phyloP scores from a whole-genome alignment of 2,113 vertebrate genomes.

The Petrocephalus microphthalmus region DNA sequence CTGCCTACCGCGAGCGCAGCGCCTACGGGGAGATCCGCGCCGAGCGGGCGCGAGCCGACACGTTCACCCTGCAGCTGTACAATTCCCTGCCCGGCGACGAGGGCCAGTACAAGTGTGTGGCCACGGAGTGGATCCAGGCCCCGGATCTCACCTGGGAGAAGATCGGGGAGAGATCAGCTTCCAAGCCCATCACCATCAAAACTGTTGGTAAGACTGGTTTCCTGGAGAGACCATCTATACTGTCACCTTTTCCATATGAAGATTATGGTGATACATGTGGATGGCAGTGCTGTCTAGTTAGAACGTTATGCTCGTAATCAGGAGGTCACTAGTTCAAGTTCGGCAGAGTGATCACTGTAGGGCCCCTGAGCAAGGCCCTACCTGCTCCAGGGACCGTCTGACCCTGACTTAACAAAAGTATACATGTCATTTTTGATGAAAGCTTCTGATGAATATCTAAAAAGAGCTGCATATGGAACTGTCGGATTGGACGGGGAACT shows the following conservation, averaged over 20 bases:
- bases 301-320: neutral
- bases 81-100: slow-evolving; percentile 78
- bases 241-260: neutral
- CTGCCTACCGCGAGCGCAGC: slow-evolving; percentile 74
- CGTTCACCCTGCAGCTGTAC: slow-evolving; percentile 77
- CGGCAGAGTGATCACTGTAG: neutral
- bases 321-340: neutral
- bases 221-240: neutral
- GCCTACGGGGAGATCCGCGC: slow-evolving; percentile 77
- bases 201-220: slow-evolving; percentile 75
- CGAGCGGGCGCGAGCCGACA: slow-evolving; percentile 68
- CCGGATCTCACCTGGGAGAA: slow-evolving; percentile 79
- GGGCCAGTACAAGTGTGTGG: slow-evolving; percentile 82
- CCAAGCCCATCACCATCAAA: slow-evolving; percentile 70
- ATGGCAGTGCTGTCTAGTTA: neutral
- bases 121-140: slow-evolving; percentile 74
- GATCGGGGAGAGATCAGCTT: slow-evolving; percentile 70
- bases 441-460: neutral
- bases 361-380: neutral
- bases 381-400: neutral
- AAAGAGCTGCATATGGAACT: neutral
- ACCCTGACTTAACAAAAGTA: neutral
- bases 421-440: neutral
- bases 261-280: neutral
- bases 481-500: neutral